Evolutionary conservation across 2,113 vertebrate species (phyloP), one percentile per base, ranked within the genome.

Genomic region (Indicator indicator): DNA sequence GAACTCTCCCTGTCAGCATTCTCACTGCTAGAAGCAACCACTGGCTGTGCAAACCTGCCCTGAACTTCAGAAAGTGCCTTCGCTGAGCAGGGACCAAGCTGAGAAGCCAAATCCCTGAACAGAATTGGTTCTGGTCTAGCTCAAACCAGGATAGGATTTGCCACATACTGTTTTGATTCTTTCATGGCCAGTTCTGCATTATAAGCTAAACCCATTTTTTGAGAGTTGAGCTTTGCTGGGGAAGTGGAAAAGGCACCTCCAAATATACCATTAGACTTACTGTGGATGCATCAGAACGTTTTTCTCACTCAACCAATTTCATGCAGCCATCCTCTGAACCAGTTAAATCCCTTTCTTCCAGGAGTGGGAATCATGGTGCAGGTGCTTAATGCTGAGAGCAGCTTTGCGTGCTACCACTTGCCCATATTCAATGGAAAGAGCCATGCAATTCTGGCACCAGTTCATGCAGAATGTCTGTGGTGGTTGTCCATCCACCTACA

Each of bases 361-460:
- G 5, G 2, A 36, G 6, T 42, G 28, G 42, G 10, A 62, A 20
- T 7, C 0, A 0, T n/a, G 16, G 16, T 67, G 52, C 48, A 60
- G 42, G 36, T 1, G 2, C 6, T 70, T 33, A 70, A 27, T 6
- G 21, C 50, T 52, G 50, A 52, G 23, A 30, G 5, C 27, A 89
- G 18, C 44, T 71, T 20, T 54, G 4, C 26, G 32, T 40, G 11
- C 12, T 68, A 2, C 6, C 17, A 0, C 8, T 10, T 12, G 26
- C 11, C 19, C 23, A 11, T 5, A 3, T 6, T 33, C 1, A 0
- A 30, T 27, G 40, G n/a, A 81, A 78, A 84, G 11, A 55, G 3
- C 15, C 0, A 0, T 17, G 12, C 4, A 55, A 20, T 6, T 52
- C 20, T 0, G 2, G 3, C 0, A 4, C 32, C 32, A 75, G 6